Evolutionary conservation across 2,797 vertebrate genomes (phyloP).

Genomic region (Bucorvus abyssinicus): DNA sequence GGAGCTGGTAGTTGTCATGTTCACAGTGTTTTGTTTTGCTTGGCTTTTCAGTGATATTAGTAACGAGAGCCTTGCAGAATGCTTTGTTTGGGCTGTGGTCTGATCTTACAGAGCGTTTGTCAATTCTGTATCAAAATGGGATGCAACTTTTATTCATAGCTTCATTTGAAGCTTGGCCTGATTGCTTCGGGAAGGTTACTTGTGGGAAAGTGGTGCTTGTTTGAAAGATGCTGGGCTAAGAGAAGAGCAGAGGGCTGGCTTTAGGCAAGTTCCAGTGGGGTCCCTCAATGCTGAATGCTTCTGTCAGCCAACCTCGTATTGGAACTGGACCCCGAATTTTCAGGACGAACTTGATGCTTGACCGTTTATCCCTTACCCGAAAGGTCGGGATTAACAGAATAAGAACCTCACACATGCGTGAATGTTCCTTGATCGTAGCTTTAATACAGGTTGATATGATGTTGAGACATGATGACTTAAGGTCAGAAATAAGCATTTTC

Average conservation of each 20-base stretch:
- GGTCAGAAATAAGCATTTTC: neutral
- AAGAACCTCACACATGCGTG: neutral
- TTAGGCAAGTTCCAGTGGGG: neutral
- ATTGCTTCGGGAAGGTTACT: neutral
- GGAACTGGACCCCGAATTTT: neutral
- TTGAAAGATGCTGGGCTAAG: neutral
- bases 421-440: neutral
- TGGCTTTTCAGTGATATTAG: neutral
- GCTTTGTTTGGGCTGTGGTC: neutral
- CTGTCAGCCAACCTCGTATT: neutral
- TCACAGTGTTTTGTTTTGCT: neutral
- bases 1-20: neutral
- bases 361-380: neutral
- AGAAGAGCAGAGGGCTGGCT: neutral
- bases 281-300: neutral
- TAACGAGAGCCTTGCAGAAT: neutral
- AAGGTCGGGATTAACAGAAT: neutral
- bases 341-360: neutral
- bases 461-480: neutral
- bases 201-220: neutral
- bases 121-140: neutral
- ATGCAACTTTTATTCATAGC: neutral
- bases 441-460: neutral
- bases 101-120: neutral
- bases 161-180: neutral